Base-by-base conservation (phyloP, 2,888 invertebrate species). In the Epistrophe grossulariae region DNA sequence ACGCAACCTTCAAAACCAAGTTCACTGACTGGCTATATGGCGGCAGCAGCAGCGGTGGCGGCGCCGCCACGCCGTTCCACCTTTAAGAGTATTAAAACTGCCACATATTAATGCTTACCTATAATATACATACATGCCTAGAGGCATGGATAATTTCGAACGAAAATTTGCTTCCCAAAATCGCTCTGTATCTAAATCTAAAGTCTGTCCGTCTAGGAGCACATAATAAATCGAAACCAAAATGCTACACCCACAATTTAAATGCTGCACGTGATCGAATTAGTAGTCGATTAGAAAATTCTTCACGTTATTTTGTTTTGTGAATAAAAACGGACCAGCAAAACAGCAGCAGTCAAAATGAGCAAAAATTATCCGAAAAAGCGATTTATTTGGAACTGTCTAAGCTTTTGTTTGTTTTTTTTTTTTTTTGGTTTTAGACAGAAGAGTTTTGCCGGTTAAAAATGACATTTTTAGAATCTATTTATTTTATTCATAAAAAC, bases 181-280 rank as follows among this genome's bases (percentile, higher is more conserved):
- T n/a, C n/a, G n/a, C 52, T 73, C 24, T 45, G 19, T 40, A 40
- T 62, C 35, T 17, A 38, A 57, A 24, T 40, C n/a, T 2, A 24
- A 48, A 66, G 35, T 15, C 38, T 52, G 38, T 50, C 66, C 66
- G 76, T 76, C 79, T 84, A 70, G 71, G 50, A 59, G 38, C 50
- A 59, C 59, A 45, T n/a, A 73, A 48, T 66, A 38, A 79, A 52
- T 52, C 19, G 43, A 45, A 64, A n/a, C 68, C 17, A 50, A 48
- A 64, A 50, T 62, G 71, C 62, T 70, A 77, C 88, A 84, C 84
- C 84, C 84, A 77, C 88, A 80, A 83, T 84, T 84, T 66, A 88
- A 88, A 88, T 84, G 77, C 84, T 88, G 89, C 88, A 89, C 89
- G 89, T 89, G 89, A 89, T 87, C 84, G 79, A 84, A 89, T 87